These are phyloP conservation scores for Tethea ocularis DNA, from an alignment of 2,888 invertebrate species.

Conservation along the genomic window DNA sequence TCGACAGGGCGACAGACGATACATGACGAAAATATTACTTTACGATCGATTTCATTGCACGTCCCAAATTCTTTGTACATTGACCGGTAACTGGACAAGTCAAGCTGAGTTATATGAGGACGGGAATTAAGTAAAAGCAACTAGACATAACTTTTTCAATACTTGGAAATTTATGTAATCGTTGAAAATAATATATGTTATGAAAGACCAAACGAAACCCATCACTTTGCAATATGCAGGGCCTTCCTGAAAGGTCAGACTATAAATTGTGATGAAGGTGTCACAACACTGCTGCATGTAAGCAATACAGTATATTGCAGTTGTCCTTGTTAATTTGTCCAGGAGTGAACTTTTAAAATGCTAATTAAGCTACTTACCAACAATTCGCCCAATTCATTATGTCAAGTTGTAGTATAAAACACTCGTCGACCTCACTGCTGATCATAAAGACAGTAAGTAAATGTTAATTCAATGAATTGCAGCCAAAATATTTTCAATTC, in stretches of 20 bases:
- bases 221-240: not conserved
- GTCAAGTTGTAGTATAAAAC: not conserved
- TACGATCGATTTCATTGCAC: conserved; percentile 41
- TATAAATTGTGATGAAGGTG: conserved; percentile 3
- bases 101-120: not conserved
- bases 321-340: not conserved
- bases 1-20: conserved; percentile 25
- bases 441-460: not conserved
- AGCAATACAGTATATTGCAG: conserved; percentile 2
- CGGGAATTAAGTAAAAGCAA: not conserved
- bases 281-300: not conserved
- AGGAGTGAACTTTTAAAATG: conserved; percentile 1
- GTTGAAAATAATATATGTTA: too few relatives aligned
- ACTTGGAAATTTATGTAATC: too few relatives aligned
- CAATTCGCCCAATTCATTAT: not conserved
- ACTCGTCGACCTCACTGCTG: not conserved
- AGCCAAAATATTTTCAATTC: not conserved
- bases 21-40: conserved; percentile 27
- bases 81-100: not conserved
- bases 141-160: too few relatives aligned
- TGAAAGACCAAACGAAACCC: not conserved
- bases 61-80: conserved; percentile 36
- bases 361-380: conserved; percentile 2
- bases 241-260: conserved; percentile 1
- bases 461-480: conserved; percentile 1